phyloP scores from a whole-genome alignment of 2,888 invertebrate genomes.

The Papilio demoleus region DNA sequence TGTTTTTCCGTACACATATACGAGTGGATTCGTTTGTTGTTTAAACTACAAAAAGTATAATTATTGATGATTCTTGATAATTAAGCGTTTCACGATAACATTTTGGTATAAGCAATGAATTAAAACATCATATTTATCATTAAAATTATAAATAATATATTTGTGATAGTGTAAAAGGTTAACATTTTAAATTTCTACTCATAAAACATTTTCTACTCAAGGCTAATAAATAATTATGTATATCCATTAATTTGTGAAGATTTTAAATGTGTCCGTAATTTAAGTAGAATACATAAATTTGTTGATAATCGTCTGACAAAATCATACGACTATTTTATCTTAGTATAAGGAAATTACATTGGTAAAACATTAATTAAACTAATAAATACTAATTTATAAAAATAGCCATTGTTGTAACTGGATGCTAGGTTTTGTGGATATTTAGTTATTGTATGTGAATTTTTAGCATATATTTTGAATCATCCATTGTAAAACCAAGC shows the following conservation, averaged over 20 bases:
- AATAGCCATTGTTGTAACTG: background rate
- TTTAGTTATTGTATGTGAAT: too few species aligned
- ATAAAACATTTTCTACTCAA: background rate
- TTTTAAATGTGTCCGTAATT: background rate
- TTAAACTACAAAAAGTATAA: background rate
- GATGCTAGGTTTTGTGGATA: too few species aligned
- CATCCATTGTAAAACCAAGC: too few species aligned
- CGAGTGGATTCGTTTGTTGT: background rate
- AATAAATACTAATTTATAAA: background rate
- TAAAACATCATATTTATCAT: background rate
- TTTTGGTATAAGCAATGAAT: background rate
- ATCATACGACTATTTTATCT: background rate
- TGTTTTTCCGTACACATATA: constrained; percentile 3
- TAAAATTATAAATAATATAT: background rate
- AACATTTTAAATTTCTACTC: background rate
- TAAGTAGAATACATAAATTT: background rate
- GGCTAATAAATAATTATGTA: background rate
- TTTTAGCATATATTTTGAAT: too few species aligned
- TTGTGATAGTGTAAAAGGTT: background rate
- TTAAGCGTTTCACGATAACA: background rate
- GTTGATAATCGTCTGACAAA: background rate
- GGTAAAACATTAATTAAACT: background rate
- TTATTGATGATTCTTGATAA: background rate
- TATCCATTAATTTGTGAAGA: background rate
- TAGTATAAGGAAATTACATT: background rate